phyloP scores from a whole-genome alignment of 2,797 vertebrate species.

The Melanotaenia nigrans region DNA sequence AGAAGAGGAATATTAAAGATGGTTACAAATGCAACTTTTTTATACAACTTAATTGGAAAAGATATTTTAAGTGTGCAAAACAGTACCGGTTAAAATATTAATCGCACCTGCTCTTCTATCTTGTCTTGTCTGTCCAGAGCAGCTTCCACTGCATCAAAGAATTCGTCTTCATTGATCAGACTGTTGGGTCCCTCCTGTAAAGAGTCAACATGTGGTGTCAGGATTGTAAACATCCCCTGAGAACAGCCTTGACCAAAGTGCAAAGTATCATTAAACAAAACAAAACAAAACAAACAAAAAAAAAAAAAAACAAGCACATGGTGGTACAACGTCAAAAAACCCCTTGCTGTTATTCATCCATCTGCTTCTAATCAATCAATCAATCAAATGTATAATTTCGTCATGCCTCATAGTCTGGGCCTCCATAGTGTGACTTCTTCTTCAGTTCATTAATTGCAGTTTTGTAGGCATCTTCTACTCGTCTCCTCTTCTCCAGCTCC shows the following conservation, averaged over 20 bases:
- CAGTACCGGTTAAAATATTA: not conserved
- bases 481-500: slow-evolving; percentile 92
- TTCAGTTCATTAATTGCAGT: slow-evolving; percentile 92
- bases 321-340: not conserved
- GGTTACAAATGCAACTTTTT: not conserved
- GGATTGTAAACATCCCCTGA: not conserved
- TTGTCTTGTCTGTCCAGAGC: slow-evolving; percentile 95
- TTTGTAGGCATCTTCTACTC: slow-evolving; percentile 93
- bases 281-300: too few species aligned
- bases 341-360: slow-evolving; percentile 3
- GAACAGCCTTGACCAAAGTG: not conserved
- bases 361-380: not conserved
- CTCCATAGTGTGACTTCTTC: slow-evolving; percentile 97
- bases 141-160: slow-evolving; percentile 97
- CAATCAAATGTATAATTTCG: not conserved
- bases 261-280: not conserved
- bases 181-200: slow-evolving; percentile 89
- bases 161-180: slow-evolving; percentile 96
- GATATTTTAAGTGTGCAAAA: too few species aligned
- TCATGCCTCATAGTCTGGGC: slow-evolving; percentile 95
- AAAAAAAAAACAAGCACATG: not conserved
- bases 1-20: not conserved
- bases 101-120: slow-evolving; percentile 93
- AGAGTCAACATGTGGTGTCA: slow-evolving; percentile 19
- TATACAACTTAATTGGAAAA: not conserved